Base-by-base conservation (phyloP, 2,113 vertebrate genomes). In the Climacteris rufus region DNA sequence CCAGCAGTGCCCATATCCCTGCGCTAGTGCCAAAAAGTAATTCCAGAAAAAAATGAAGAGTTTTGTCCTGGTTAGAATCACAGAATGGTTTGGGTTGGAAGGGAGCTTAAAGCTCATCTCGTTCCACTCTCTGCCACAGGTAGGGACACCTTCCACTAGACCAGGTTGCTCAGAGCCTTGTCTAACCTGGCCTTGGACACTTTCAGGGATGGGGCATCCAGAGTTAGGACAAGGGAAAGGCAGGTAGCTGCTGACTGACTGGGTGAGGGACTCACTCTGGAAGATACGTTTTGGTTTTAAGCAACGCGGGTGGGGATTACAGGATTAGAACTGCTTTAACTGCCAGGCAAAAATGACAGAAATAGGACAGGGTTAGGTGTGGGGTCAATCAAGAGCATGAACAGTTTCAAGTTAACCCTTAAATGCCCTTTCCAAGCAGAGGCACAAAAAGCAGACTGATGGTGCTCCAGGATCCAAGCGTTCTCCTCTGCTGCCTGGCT, bases 281-380 rank as follows among this genome's bases (percentile, higher is more conserved):
- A 74, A 85, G 91, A 77, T 11, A 31, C 3, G 2, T 11, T 94
- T 80, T 75, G 68, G 74, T 64, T 97, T 96, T 86, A 71, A 94
- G 59, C 86, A 87, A 77, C 1, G 50, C 4, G 49, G 78, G 31
- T 68, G 44, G 61, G 80, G 96, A 97, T 97, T 96, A 96, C 15
- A 89, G 91, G 87, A 93, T 97, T 93, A 94, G 64, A 92, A 53
- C 70, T 80, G 88, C 80, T 97, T 94, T 96, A 85, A 83, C 90
- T 63, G 74, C 7, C 91, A 66, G 72, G 72, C 40, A 90, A 75
- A 89, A 94, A 50, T 27, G 60, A 94, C 92, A 96, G 90, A 96
- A 95, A 75, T 90, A 83, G 94, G 87, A 82, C 76, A 87, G 74
- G 39, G 86, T 39, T 35, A 61, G 83, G 82, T 88, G 63, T 42